Evolutionary conservation across 1,140 invertebrate genomes (phyloP).

Genomic region (Cotesia glomerata): DNA sequence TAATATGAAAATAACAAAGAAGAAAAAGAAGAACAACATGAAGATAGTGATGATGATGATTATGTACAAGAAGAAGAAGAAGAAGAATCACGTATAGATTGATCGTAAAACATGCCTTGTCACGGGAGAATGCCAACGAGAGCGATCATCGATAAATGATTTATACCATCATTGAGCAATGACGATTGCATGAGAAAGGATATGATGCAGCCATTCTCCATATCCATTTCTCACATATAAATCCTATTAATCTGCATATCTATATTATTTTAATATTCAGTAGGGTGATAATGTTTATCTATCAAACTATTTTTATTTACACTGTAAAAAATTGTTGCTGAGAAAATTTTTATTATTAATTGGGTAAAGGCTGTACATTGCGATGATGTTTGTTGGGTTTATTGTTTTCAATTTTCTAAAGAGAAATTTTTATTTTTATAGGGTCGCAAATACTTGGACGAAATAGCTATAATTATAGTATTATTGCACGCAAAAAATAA

Average conservation of each 20-base stretch:
- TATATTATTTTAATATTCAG: conserved; percentile 38
- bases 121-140: conserved; percentile 18
- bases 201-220: neutral
- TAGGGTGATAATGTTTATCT: neutral
- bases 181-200: conserved; percentile 1
- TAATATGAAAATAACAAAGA: neutral
- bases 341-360: too few species aligned
- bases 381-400: too few species aligned
- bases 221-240: neutral
- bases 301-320: neutral
- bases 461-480: too few species aligned
- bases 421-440: too few species aligned
- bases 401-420: too few species aligned
- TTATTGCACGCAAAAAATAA: too few species aligned
- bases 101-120: conserved; percentile 23
- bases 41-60: neutral
- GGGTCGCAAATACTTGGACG: too few species aligned
- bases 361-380: neutral
- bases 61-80: neutral
- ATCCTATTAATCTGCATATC: neutral
- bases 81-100: conserved; percentile 21
- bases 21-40: neutral
- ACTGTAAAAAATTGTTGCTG: neutral
- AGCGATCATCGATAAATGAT: conserved; percentile 47
- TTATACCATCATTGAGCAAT: conserved; percentile 34